These are phyloP conservation scores for Anagyrus pseudococci DNA, from an alignment of 2,888 invertebrate species.

Conservation along the genomic window DNA sequence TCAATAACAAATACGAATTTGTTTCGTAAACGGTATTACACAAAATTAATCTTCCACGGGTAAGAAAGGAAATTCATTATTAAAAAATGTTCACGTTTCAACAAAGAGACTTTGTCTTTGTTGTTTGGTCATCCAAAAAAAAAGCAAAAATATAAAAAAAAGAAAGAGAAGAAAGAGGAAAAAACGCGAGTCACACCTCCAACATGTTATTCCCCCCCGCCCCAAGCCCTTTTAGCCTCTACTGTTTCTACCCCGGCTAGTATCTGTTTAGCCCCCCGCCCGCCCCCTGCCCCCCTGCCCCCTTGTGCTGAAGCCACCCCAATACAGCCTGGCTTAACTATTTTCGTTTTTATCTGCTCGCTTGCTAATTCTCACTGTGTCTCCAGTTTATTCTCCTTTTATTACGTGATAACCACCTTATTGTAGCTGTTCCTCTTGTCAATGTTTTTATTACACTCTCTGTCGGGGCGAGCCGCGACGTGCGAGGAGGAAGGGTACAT, in stretches of 20 bases:
- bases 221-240: constrained; percentile 1
- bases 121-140: background rate
- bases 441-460: constrained; percentile 1
- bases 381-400: background rate
- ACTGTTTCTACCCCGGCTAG: constrained; percentile 20
- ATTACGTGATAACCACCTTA: background rate
- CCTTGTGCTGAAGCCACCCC: constrained; percentile 24
- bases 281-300: background rate
- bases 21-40: too few relatives aligned
- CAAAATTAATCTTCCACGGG: too few relatives aligned
- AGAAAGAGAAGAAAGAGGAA: constrained; percentile 5
- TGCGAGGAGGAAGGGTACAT: background rate
- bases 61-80: too few relatives aligned
- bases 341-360: constrained; percentile 23
- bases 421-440: constrained; percentile 6
- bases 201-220: constrained; percentile 39
- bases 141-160: too few relatives aligned
- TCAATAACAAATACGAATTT: too few relatives aligned
- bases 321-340: constrained; percentile 17
- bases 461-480: background rate
- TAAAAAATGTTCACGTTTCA: too few relatives aligned
- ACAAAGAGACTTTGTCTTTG: too few relatives aligned
- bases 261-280: constrained; percentile 6
- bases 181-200: constrained; percentile 5
- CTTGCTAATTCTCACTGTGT: background rate